Conservation (phyloP, 1,140 invertebrate genomes). For the Pectinophora gossypiella region DNA sequence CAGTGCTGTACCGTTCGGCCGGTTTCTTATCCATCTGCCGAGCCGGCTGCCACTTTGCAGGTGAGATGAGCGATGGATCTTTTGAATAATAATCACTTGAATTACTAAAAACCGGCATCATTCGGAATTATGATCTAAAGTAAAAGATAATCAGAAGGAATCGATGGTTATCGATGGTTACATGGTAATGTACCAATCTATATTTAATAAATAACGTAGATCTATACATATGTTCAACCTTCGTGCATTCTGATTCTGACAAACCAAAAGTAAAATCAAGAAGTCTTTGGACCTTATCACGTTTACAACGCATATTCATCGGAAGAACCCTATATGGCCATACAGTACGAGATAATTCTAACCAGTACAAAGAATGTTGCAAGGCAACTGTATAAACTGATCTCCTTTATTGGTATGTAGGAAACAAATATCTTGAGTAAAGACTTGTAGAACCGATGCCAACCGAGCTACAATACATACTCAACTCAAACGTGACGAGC, state of each 20-base stretch:
- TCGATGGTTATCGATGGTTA: no score
- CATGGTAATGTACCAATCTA: no score
- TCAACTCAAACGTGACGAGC: constrained; percentile 18
- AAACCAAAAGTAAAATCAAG: no score
- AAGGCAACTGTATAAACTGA: constrained; percentile 24
- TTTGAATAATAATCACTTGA: no score
- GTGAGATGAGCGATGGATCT: no score
- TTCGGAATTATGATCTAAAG: no score
- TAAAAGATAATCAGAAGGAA: no score
- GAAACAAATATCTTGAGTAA: constrained; percentile 24
- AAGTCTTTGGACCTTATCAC: no score
- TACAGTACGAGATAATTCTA: constrained; percentile 27
- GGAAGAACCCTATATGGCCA: constrained; percentile 35
- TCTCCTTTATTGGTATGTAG: constrained; percentile 29
- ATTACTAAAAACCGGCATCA: no score
- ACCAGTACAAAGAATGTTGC: constrained; percentile 28
- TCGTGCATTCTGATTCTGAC: no score
- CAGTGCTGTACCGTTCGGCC: neutral
- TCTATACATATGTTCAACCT: no score
- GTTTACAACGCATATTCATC: constrained; percentile 43
- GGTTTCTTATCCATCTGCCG: neutral
- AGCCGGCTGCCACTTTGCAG: neutral
- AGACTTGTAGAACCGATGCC: neutral
- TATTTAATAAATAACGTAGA: no score
- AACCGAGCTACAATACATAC: constrained; percentile 3